Evolutionary conservation across 1,140 invertebrate genomes (phyloP).

Genomic region (Argopecten irradians): DNA sequence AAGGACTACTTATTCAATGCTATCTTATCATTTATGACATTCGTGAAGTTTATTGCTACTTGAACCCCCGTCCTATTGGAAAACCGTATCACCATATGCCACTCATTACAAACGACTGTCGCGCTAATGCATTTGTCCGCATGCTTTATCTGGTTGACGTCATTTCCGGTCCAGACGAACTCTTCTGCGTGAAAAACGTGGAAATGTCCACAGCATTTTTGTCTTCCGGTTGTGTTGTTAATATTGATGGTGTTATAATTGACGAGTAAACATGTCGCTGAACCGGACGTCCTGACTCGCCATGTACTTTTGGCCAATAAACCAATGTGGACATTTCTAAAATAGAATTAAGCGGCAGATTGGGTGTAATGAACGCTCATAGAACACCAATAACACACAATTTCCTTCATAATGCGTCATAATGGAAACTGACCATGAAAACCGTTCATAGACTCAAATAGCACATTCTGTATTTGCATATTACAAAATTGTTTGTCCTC

Average conservation of each 20-base stretch:
- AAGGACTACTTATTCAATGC: not conserved
- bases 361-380: not conserved
- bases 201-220: not conserved
- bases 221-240: not conserved
- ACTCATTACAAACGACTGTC: not conserved
- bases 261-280: not conserved
- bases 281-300: not conserved
- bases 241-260: not conserved
- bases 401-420: not conserved
- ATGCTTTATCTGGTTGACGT: not conserved
- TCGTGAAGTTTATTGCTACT: not conserved
- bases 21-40: slow-evolving; percentile 18
- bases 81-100: not conserved
- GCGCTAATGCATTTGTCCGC: not conserved
- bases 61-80: not conserved
- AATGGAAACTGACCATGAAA: not conserved
- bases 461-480: too few relatives aligned
- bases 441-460: too few relatives aligned
- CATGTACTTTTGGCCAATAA: too few relatives aligned
- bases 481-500: too few relatives aligned
- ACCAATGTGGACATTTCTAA: not conserved
- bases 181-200: not conserved
- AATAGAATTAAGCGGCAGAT: too few relatives aligned
- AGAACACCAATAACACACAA: not conserved
- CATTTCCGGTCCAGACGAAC: not conserved